Conservation (phyloP, 2,797 vertebrate species). For the Alouatta caraya region DNA sequence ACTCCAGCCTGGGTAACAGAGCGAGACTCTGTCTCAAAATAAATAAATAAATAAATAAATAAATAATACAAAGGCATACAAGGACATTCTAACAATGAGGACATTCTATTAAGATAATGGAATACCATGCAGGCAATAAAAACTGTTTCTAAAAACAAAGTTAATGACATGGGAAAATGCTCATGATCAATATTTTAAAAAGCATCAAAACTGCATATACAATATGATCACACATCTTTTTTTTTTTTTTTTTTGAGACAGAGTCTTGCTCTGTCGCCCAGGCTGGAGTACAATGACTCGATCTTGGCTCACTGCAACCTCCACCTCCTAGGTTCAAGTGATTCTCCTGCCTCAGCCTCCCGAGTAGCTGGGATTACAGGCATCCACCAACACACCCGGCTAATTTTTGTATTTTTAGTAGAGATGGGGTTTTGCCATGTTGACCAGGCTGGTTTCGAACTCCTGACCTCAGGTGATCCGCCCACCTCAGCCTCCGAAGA, state of each 20-base stretch:
- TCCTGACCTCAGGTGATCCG: no score
- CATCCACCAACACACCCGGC: accelerated
- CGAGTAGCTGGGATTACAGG: no score
- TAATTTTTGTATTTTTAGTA: no score
- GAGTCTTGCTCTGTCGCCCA: no score
- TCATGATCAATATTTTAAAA: neutral
- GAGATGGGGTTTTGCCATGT: no score
- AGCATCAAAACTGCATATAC: neutral
- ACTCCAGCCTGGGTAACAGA: neutral
- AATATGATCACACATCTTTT: neutral
- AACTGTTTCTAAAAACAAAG: neutral
- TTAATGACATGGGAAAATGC: neutral
- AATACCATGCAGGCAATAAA: neutral
- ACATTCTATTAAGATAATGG: neutral
- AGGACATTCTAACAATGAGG: neutral
- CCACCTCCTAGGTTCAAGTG: no score
- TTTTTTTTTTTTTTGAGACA: no score
- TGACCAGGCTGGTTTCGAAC: no score
- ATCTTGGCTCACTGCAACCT: no score
- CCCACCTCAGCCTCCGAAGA: no score
- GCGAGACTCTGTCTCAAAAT: neutral
- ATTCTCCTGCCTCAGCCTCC: no score
- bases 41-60: neutral
- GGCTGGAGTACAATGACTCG: no score
- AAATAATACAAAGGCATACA: neutral